Percentiles rank a stretch among this genome's conserved stretches.
Evolutionary conservation across 2,888 invertebrate genomes (phyloP).

Genomic region (Achlya flavicornis): DNA sequence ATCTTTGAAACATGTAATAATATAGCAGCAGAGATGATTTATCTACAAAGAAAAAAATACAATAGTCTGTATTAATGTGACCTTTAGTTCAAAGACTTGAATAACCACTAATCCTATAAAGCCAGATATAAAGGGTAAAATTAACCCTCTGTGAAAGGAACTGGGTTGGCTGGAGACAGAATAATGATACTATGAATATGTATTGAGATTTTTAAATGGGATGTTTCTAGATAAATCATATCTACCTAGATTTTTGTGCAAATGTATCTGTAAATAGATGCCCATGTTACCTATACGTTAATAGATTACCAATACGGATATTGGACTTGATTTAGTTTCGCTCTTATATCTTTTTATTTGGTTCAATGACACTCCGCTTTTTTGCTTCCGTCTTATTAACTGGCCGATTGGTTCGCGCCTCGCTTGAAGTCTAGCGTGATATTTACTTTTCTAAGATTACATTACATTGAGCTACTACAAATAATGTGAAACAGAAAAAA

Average conservation of each 20-base stretch:
- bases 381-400: slow-evolving; percentile 5
- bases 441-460: background rate
- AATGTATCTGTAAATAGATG: background rate
- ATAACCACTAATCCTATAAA: background rate
- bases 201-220: background rate
- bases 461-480: background rate
- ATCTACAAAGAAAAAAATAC: background rate
- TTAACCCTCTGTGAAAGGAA: background rate
- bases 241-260: background rate
- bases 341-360: background rate
- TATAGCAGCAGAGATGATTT: background rate
- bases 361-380: slow-evolving; percentile 6
- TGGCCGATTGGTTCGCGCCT: slow-evolving; percentile 1
- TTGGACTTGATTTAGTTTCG: background rate
- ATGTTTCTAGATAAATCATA: background rate
- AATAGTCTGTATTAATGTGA: background rate
- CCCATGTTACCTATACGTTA: background rate
- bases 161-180: background rate
- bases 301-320: background rate
- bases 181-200: background rate
- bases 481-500: background rate
- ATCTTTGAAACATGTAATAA: background rate
- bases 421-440: slow-evolving; percentile 2
- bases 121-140: no score
- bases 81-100: background rate